phyloP scores from a whole-genome alignment of 2,888 invertebrate species.

The Amphipoea oculea region DNA sequence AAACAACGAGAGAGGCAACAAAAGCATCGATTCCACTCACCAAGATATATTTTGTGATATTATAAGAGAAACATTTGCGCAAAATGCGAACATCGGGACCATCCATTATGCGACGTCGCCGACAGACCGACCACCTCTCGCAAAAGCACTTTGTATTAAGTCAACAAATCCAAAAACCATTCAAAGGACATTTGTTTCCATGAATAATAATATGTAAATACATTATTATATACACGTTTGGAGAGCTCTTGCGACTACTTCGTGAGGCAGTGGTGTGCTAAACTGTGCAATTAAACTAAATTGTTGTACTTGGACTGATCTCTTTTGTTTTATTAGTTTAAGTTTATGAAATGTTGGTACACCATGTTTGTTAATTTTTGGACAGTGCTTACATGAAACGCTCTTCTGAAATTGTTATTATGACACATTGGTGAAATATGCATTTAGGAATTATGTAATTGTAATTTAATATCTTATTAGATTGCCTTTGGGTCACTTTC shows the following conservation, averaged over 20 bases:
- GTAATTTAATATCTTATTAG: neutral
- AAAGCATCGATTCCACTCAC: slow-evolving; percentile 66
- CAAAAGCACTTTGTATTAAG: slow-evolving; percentile 88
- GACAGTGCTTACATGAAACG: neutral
- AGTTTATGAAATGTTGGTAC: neutral
- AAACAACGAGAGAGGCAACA: slow-evolving; percentile 64
- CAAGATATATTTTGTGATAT: slow-evolving; percentile 75
- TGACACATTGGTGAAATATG: neutral
- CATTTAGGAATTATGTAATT: neutral
- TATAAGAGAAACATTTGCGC: slow-evolving; percentile 84
- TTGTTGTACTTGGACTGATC: slow-evolving; percentile 23
- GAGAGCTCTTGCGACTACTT: slow-evolving; percentile 64
- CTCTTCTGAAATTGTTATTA: neutral
- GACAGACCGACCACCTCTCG: slow-evolving; percentile 84
- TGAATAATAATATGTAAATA: slow-evolving; percentile 88
- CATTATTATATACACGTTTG: slow-evolving; percentile 78
- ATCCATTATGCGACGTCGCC: slow-evolving; percentile 83
- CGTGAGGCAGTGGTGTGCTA: slow-evolving; percentile 56
- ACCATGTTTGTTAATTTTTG: neutral
- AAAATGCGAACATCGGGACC: slow-evolving; percentile 79
- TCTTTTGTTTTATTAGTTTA: slow-evolving; percentile 23
- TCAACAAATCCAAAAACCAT: slow-evolving; percentile 89
- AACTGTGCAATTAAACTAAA: slow-evolving; percentile 61
- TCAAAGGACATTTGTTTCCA: slow-evolving; percentile 88
- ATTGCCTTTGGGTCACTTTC: neutral